Evolutionary conservation across 37 sponge, comb jelly and placozoan species (phyloP).

Genomic region (Aphrocallistes beatrix): DNA sequence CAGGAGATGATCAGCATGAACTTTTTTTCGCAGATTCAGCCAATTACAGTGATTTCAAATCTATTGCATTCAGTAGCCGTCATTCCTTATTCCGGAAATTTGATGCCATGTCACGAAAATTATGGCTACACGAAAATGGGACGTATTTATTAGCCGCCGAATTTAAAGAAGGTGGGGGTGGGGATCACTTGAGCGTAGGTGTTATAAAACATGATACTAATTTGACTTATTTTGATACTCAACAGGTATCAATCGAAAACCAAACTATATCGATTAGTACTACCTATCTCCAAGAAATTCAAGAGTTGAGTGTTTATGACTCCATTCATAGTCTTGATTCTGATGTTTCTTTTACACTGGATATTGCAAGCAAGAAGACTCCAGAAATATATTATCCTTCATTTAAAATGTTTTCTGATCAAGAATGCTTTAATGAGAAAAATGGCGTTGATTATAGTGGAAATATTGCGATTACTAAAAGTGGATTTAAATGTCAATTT

Average conservation of each 20-base stretch:
- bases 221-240: background rate
- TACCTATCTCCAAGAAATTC: background rate
- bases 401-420: background rate
- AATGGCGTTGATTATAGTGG: slow-evolving; percentile 1
- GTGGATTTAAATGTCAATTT: background rate
- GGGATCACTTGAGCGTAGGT: background rate
- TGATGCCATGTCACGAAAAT: background rate
- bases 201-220: background rate
- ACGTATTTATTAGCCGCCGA: background rate
- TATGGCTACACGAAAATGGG: background rate
- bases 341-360: background rate
- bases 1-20: slow-evolving; percentile 3
- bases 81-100: background rate
- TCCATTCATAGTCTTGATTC: background rate
- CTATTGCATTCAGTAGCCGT: background rate
- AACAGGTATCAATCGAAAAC: background rate
- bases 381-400: background rate
- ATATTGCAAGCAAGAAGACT: background rate
- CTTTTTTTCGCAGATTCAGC: background rate
- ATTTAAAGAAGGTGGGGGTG: background rate
- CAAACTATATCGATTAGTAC: background rate
- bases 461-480: background rate
- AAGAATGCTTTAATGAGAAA: background rate
- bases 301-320: too few species aligned
- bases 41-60: background rate